phyloP scores from a whole-genome alignment of 2,113 vertebrate genomes.

The Dolichotis patagonum region DNA sequence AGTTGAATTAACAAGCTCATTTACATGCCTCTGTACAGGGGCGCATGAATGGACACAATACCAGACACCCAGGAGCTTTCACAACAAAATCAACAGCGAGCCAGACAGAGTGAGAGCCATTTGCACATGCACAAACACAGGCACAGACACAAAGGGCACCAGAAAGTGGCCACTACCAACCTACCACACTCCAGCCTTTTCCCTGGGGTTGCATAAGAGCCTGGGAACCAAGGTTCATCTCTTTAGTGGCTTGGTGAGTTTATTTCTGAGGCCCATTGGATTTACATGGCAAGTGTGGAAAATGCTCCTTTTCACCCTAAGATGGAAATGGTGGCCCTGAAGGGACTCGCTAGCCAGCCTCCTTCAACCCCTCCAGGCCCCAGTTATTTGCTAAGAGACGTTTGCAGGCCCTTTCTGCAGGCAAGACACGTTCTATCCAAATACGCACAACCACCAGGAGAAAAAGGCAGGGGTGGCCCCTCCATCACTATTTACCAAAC shows the following conservation, averaged over 20 bases:
- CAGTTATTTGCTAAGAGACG: background rate
- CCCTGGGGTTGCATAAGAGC: background rate
- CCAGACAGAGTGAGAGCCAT: conserved; percentile 58
- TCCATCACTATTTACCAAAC: conserved; percentile 67
- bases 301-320: conserved; percentile 16
- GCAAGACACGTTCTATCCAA: conserved; percentile 45
- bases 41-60: conserved; percentile 52
- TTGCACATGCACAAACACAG: conserved; percentile 48
- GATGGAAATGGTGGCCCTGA: background rate
- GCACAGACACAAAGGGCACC: conserved; percentile 62
- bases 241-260: background rate
- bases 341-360: background rate
- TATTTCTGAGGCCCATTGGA: background rate
- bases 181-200: background rate
- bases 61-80: conserved; percentile 64
- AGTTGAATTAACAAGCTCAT: conserved; percentile 75
- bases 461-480: background rate
- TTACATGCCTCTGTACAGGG: conserved; percentile 63
- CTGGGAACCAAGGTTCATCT: background rate
- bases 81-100: conserved; percentile 68
- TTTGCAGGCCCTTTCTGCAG: conserved; percentile 42
- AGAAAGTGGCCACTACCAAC: background rate
- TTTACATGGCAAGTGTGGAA: background rate
- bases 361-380: background rate
- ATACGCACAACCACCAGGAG: background rate